Base-by-base conservation (phyloP, 2,888 invertebrate species). In the Camptogramma bilineatum region DNA sequence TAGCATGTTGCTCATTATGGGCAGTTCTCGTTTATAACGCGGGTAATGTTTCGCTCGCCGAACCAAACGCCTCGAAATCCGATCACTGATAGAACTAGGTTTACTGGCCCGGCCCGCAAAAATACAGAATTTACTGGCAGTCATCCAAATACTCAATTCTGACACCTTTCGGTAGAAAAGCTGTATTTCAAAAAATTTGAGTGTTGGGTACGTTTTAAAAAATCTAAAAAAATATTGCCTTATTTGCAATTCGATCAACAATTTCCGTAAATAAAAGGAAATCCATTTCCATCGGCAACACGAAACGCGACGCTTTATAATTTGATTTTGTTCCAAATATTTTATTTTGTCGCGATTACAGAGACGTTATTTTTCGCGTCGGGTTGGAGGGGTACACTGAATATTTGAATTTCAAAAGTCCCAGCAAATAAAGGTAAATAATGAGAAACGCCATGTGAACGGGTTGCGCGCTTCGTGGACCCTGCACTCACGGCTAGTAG, bases 361-460 rank as follows among this genome's bases (percentile, higher is more conserved):
- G 47, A 44, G 34, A 48, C 53, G 17, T 50, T 64, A 52, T 53
- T 64, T 61, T 57, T 57, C 24, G 61, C 46, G 52, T 19, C 19
- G 18, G 17, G 18, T 58, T 42, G 62, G 31, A 55, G 57, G 52
- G 54, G 56, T 19, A 21, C 19, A 24, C 55, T 44, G 28, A 52
- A 47, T 62, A 48, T 64, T 68, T 68, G 58, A 62, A 64, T 68
- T 52, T 44, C 34, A 61, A 58, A 57, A 60, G 51, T 61, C 48
- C 60, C 53, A n/a, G 47, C 31, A 55, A 66, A 60, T 47, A 50
- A 56, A 60, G 51, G 58, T 54, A 54, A 58, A 54, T 58, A 60
- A 62, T 51, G 56, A 52, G 39, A 34, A 24, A 42, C 31, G 52
- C 19, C 18, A 28, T 55, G 13, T n/a, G 44, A 47, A 48, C 55